Evolutionary conservation across 1,140 invertebrate genomes (phyloP).

Genomic region (Papilio glaucus): DNA sequence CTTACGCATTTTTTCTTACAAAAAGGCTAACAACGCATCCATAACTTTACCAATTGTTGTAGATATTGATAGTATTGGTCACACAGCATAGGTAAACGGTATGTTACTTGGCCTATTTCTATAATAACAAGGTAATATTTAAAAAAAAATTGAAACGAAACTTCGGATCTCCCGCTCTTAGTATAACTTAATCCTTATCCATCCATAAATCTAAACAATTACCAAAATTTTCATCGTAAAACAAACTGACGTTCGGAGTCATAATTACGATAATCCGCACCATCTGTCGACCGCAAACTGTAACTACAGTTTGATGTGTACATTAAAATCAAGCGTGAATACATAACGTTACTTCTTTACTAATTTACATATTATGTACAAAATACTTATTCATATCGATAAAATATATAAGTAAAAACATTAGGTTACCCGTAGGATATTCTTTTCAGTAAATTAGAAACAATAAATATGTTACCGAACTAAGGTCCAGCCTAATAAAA

Average conservation of each 20-base stretch:
- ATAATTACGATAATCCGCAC: constrained; percentile 40
- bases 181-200: background rate
- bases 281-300: constrained; percentile 45
- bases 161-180: background rate
- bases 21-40: too few species aligned
- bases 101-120: too few species aligned
- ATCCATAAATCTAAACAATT: constrained; percentile 13
- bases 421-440: too few species aligned
- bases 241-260: constrained; percentile 34
- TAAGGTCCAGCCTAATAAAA: too few species aligned
- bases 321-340: constrained; percentile 39
- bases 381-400: background rate
- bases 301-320: constrained; percentile 47
- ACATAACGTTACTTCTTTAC: background rate
- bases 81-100: too few species aligned
- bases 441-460: too few species aligned
- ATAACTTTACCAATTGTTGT: too few species aligned
- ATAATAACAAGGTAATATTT: background rate
- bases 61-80: too few species aligned
- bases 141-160: too few species aligned
- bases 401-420: too few species aligned
- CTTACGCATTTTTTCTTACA: too few species aligned
- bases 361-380: background rate
- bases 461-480: too few species aligned
- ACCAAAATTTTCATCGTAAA: constrained; percentile 5